Base-by-base conservation (phyloP, 2,888 invertebrate genomes). In the Plebejus anna region DNA sequence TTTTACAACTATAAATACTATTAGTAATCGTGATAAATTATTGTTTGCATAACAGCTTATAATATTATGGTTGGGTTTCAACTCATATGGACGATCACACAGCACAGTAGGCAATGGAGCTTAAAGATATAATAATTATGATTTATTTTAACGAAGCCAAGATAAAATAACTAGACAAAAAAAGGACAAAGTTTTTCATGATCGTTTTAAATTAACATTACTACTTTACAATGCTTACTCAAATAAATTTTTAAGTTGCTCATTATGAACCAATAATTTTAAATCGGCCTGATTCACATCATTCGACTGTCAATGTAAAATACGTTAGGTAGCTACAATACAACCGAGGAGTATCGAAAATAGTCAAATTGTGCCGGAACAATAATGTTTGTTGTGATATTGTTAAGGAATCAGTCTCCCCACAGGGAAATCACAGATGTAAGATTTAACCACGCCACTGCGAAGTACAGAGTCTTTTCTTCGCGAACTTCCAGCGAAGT, bases 401-500 rank as follows among this genome's bases (percentile, higher is more conserved):
- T 70, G 57, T 71, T 75, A 76, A 78, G 47, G 75, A 71, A 75
- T 72, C 71, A 36, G 38, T 51, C 73, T 55, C 72, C 72, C 73
- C 73, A 73, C 32, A 73, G 73, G 73, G 73, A 57, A 76, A 70
- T 70, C 70, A 71, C 76, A 76, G 76, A 76, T 76, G 76, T 76
- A 75, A 76, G 76, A 76, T 72, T 72, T 59, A 76, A 76, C 76
- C 76, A 72, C 71, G 71, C 42, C 76, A 76, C 55, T 76, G 57
- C 71, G 55, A 76, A 76, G 76, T 57, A 76, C 70, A 61, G 42
- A 76, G 71, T 71, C 76, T 72, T 76, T 76, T 72, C 85, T 71
- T 16, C 36, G 42, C 57, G 57, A 76, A 76, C 86, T 86, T 87
- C 87, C 86, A 81, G 79, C 78, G 78, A 88, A 91, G 86, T 90